Percentiles rank a stretch among this genome's conserved stretches.
phyloP scores from a whole-genome alignment of 2,888 invertebrate species.

The Empis livida region DNA sequence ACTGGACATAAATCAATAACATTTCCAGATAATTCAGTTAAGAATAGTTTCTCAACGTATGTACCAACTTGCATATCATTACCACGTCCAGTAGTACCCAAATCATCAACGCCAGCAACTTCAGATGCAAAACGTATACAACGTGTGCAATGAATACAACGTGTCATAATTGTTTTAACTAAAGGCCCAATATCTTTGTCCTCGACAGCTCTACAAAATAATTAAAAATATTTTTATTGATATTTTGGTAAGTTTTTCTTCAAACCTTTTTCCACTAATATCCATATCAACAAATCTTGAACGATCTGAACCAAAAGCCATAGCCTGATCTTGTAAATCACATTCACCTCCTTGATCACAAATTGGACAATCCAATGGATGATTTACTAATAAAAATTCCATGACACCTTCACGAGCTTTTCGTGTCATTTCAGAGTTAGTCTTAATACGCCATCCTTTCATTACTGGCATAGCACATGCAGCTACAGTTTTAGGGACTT shows the following conservation, averaged over 20 bases:
- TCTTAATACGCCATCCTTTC: conserved; percentile 99
- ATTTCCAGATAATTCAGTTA: conserved; percentile 95
- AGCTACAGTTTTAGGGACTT: conserved; percentile 94
- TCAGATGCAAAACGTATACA: conserved; percentile 98
- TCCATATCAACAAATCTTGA: conserved; percentile 88
- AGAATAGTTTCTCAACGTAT: conserved; percentile 95
- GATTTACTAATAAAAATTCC: conserved; percentile 97
- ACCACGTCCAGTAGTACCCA: conserved; percentile 88
- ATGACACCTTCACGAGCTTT: conserved; percentile 79
- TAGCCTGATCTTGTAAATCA: conserved; percentile 95
- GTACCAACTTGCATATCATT: conserved; percentile 98
- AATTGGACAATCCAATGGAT: conserved; percentile 98
- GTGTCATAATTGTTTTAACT: conserved; percentile 97
- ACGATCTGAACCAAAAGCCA: conserved; percentile 94
- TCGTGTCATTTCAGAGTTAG: conserved; percentile 86
- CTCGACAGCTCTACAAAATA: conserved; percentile 77
- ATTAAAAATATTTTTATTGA: background rate
- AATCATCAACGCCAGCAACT: conserved; percentile 95
- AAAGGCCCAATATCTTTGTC: conserved; percentile 98
- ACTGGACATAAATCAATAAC: conserved; percentile 98
- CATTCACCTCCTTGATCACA: conserved; percentile 97
- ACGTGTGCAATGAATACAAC: conserved; percentile 98
- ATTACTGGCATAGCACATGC: conserved; percentile 99
- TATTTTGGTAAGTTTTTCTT: background rate
- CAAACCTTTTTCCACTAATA: conserved; percentile 71